phyloP scores from a whole-genome alignment of 1,140 invertebrate genomes.

The Atta texana region DNA sequence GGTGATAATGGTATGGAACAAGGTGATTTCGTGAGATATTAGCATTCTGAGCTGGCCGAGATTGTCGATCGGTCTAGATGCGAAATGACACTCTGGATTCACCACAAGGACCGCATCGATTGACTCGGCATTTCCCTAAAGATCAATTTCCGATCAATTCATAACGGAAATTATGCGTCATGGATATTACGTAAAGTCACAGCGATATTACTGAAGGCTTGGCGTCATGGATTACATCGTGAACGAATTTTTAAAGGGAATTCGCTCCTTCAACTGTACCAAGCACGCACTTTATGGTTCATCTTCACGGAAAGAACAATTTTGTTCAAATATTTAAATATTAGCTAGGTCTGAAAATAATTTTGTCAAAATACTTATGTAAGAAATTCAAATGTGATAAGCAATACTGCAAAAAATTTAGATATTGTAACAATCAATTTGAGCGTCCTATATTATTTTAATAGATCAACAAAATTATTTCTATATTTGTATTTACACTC shows the following conservation, averaged over 20 bases:
- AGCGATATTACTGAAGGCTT: neutral
- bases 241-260: slow-evolving; percentile 39
- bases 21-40: slow-evolving; percentile 61
- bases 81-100: slow-evolving; percentile 57
- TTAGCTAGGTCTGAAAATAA: too few relatives aligned
- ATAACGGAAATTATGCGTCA: slow-evolving; percentile 57
- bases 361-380: too few relatives aligned
- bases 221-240: neutral
- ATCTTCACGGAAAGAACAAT: too few relatives aligned
- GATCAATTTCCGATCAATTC: slow-evolving; percentile 59
- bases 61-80: slow-evolving; percentile 42
- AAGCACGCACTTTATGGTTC: neutral
- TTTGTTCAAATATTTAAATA: too few relatives aligned
- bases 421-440: too few relatives aligned
- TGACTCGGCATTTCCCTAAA: slow-evolving; percentile 30
- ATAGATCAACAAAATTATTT: too few relatives aligned
- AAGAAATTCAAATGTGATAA: too few relatives aligned
- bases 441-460: too few relatives aligned
- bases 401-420: too few relatives aligned
- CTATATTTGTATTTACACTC: too few relatives aligned
- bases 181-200: slow-evolving; percentile 50
- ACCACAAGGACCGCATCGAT: slow-evolving; percentile 2
- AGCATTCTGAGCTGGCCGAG: slow-evolving; percentile 43
- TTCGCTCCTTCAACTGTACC: slow-evolving; percentile 4
- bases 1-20: slow-evolving; percentile 56